Evolutionary conservation across 2,888 invertebrate species (phyloP), one percentile per base, ranked within the genome.

Genomic region (Molanna angustata): DNA sequence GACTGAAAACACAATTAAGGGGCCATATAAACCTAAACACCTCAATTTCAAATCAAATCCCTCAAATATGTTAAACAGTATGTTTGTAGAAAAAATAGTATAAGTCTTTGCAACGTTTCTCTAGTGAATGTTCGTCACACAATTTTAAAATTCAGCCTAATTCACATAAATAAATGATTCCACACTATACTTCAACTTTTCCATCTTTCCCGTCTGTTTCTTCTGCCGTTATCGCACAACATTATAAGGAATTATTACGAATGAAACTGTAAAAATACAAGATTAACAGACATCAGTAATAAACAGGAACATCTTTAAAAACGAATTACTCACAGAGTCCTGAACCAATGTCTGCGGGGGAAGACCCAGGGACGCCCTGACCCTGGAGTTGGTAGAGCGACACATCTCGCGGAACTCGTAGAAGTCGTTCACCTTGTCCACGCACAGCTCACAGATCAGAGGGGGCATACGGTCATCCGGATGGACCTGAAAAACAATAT

Each of bases 341-440:
- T 55, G 50, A 9, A 64, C 64, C 50, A 69, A 66, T 0, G 64
- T 65, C 54, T 70, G 68, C 0, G 65, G 61, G 0, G 76, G 76
- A 3, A 77, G 58, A 0, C 76, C 76, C 0, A 78, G 66, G 6
- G 67, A 57, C 21, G 71, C 64, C 17, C 82, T 64, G 0, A 80
- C 82, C 40, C 71, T 68, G 19, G 66, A 69, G 60, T 82, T 78
- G 1, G 78, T 82, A 22, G 76, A 69, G 35, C 69, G 68, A 61
- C 81, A 80, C 77, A 80, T 74, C 57, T 78, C 75, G 11, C 79
- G 66, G 64, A 82, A 83, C 63, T 81, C 80, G 27, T 76, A 80
- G 65, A 80, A 82, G 60, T 82, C 82, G 62, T 80, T 79, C 49
- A 83, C 76, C 68, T 82, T 82, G 61, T 82, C 82, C 13, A 79